Evolutionary conservation across 2,797 vertebrate genomes (phyloP), one percentile per base, ranked within the genome.

Genomic region (Acipenser ruthenus): DNA sequence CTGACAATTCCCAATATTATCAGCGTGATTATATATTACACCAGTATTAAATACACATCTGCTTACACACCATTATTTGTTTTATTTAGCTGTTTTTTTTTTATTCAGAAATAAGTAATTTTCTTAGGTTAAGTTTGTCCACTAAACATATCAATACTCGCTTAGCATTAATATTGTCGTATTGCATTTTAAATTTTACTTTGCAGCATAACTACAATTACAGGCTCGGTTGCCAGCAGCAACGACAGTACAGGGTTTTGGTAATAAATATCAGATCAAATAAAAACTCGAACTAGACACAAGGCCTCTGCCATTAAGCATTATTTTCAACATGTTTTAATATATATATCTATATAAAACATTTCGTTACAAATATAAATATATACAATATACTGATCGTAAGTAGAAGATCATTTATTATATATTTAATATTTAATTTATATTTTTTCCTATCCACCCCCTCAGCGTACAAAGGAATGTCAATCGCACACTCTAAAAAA

Each of bases 221-320:
- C 66, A 64, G 11, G 67, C 64, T 68, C 71, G 62, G 69, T 76
- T 68, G 64, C 58, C 56, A 77, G 60, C 60, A 71, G 74, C 76
- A 72, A 74, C 70, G 77, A 70, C 72, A 67, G 68, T 62, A 74
- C 65, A 59, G 68, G 52, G 63, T 69, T n/a, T 75, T 73, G 77
- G 79, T 73, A 72, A 81, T 6, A 65, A 71, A 62, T 67, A 37
- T 60, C 59, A 64, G 53, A 75, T 79, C 79, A 76, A 80, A 80
- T 84, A 60, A 65, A 68, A 66, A 68, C 9, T 10, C 37, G 65
- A 77, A 82, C 80, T 81, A 73, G 75, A 82, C 82, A 85, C 82
- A 81, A 84, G 85, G 86, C 86, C 86, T 76, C 79, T 67, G 74
- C 73, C 72, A 75, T 48, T 60, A 53, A 6, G 70, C 75, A 37